Evolutionary conservation across 1,140 invertebrate species (phyloP), one percentile per base, ranked within the genome.

Genomic region (Drosophila suzukii): DNA sequence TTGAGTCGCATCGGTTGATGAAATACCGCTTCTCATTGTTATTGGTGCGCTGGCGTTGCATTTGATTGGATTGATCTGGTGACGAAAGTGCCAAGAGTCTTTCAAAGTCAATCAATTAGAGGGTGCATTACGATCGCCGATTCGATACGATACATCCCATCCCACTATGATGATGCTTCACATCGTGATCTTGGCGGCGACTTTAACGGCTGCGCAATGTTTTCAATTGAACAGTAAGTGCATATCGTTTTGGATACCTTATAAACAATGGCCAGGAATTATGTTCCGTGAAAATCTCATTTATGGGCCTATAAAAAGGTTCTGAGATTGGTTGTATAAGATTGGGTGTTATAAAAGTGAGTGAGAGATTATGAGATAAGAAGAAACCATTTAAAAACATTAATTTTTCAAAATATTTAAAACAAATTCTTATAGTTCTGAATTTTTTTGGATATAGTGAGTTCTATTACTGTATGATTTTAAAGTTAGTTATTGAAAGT

Each of bases 201-300:
- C 78, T 51, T 53, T 86, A 49, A 57, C 79, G 41, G 44, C 41
- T 27, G 57, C 56, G 24, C 66, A 68, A 24, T 60, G 82, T 30
- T 91, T 77, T 32, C 72, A 91, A 74, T 78, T 91, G 67, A 91
- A 91, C 74, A 90, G 90, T 91, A 90, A 91, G 90, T 91, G 7
- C 34, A 46, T 46, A 27, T 46, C 32, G 10, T 36, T 49, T 27
- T 10, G 1, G 8, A 24, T 24, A 59, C 8, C 30, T 34, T 15
- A 32, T 20, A 38, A n/a, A 8, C n/a, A 12, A 5, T 47, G 36
- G n/a, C 6, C 13, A 55, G 34, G 43, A 55, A 59, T 56, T 44
- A 41, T 59, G 41, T 32, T 39, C 17, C 46, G 46, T 15, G 17
- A 15, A 47, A 66, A 27, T 27, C 15, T 36, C 20, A 47, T 75